Percentiles rank a stretch among this genome's conserved stretches.
phyloP scores from a whole-genome alignment of 2,888 invertebrate genomes.

The Meandrusa payeni region DNA sequence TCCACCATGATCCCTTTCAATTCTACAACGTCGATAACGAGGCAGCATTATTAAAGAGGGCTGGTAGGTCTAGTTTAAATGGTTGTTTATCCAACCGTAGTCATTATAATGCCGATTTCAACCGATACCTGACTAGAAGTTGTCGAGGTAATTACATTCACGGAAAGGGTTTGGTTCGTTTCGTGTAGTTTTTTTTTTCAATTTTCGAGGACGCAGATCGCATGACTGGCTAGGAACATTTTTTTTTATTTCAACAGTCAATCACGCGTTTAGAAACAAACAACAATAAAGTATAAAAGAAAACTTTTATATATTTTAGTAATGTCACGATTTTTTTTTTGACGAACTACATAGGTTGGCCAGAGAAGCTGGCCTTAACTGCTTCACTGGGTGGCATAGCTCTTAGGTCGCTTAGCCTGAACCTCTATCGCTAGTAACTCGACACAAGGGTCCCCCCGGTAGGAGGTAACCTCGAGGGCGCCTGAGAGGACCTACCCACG shows the following conservation, averaged over 20 bases:
- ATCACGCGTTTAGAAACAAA: neutral
- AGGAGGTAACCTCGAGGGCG: too few species aligned
- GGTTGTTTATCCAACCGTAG: slow-evolving; percentile 24
- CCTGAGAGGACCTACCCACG: too few species aligned
- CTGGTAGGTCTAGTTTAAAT: slow-evolving; percentile 19
- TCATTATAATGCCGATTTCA: slow-evolving; percentile 37
- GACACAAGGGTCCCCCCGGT: too few species aligned
- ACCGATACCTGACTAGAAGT: slow-evolving; percentile 45
- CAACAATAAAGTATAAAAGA: too few species aligned
- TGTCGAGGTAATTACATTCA: slow-evolving; percentile 49
- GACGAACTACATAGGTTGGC: too few species aligned
- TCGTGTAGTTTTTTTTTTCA: slow-evolving; percentile 9
- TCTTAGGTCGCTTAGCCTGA: too few species aligned
- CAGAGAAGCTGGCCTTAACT: too few species aligned
- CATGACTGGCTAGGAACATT: slow-evolving; percentile 2
- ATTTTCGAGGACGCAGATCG: slow-evolving; percentile 7
- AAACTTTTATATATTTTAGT: too few species aligned
- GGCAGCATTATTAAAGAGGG: slow-evolving; percentile 3
- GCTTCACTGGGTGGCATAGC: too few species aligned
- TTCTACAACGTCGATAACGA: slow-evolving; percentile 8
- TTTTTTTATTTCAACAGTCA: slow-evolving; percentile 1
- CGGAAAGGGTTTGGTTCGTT: slow-evolving; percentile 41
- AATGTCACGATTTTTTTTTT: too few species aligned
- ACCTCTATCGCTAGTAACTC: too few species aligned
- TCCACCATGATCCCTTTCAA: slow-evolving; percentile 31